Evolutionary conservation across 2,888 invertebrate species (phyloP).

Genomic region (Dromius quadrimaculatus): DNA sequence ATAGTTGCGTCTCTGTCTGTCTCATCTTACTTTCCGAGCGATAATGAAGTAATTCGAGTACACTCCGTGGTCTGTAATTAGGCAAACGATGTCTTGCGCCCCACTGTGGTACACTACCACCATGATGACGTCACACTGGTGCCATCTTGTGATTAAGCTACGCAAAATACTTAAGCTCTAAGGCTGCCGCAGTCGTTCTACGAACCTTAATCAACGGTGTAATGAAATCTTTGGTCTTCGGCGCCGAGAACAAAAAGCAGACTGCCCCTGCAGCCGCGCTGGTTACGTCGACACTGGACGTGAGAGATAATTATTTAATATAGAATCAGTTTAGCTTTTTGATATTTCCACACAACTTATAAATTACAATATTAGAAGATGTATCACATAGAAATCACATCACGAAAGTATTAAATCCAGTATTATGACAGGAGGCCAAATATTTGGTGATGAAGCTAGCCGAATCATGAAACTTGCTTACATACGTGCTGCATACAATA

Average conservation of each 20-base stretch:
- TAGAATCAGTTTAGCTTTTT: no score
- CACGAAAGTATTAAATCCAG: no score
- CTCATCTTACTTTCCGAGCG: neutral
- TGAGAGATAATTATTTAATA: neutral
- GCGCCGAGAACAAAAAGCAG: constrained; percentile 28
- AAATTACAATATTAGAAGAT: no score
- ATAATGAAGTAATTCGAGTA: constrained; percentile 48
- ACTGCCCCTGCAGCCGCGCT: neutral
- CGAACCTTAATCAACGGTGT: constrained; percentile 44
- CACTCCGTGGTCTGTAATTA: constrained; percentile 43
- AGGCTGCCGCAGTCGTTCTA: neutral
- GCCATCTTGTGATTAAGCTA: constrained; percentile 41
- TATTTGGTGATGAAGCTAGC: no score
- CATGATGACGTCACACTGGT: constrained; percentile 34
- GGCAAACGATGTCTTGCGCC: constrained; percentile 42
- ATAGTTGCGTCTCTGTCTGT: no score
- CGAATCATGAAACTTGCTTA: no score
- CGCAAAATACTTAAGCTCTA: constrained; percentile 13
- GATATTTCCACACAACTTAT: no score
- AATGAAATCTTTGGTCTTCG: constrained; percentile 43
- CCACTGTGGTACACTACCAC: constrained; percentile 18
- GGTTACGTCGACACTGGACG: neutral
- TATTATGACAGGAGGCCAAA: no score
- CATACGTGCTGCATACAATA: no score
- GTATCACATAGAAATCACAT: no score